These are phyloP conservation scores for Eclectus roratus DNA, from an alignment of 2,113 vertebrate species.

Conservation along the genomic window DNA sequence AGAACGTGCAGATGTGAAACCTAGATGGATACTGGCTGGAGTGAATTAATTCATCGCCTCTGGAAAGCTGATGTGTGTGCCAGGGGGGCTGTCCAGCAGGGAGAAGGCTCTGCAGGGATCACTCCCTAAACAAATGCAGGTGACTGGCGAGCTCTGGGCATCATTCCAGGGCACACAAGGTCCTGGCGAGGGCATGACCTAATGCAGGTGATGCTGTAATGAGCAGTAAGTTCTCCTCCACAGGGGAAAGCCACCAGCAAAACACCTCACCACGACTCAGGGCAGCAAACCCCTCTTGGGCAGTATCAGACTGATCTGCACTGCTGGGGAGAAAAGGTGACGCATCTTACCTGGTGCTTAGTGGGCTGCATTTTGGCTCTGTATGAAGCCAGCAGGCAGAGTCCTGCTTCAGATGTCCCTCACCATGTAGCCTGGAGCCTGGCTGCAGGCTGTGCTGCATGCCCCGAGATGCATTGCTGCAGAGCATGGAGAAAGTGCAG, in stretches of 20 bases:
- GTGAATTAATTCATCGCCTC: not conserved
- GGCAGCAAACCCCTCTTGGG: not conserved
- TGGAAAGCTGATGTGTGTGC: not conserved
- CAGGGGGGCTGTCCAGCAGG: not conserved
- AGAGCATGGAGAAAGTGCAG: not conserved
- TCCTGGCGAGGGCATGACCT: not conserved
- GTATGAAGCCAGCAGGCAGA: not conserved
- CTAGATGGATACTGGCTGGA: not conserved
- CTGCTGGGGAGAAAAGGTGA: not conserved
- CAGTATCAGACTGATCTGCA: accelerated
- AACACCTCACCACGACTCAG: not conserved
- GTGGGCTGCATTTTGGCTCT: not conserved
- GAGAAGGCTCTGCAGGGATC: not conserved
- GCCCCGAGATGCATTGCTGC: not conserved
- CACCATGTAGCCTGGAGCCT: not conserved
- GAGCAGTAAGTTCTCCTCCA: not conserved
- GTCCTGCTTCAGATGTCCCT: not conserved
- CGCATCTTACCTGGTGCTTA: not conserved
- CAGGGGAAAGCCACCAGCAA: not conserved
- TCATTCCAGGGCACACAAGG: not conserved
- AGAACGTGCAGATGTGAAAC: not conserved
- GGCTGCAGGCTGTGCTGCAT: not conserved
- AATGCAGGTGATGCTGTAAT: not conserved
- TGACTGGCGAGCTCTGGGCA: not conserved
- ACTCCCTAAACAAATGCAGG: not conserved